Conservation (phyloP, 2,113 vertebrate genomes). For the Chaetura pelagica region DNA sequence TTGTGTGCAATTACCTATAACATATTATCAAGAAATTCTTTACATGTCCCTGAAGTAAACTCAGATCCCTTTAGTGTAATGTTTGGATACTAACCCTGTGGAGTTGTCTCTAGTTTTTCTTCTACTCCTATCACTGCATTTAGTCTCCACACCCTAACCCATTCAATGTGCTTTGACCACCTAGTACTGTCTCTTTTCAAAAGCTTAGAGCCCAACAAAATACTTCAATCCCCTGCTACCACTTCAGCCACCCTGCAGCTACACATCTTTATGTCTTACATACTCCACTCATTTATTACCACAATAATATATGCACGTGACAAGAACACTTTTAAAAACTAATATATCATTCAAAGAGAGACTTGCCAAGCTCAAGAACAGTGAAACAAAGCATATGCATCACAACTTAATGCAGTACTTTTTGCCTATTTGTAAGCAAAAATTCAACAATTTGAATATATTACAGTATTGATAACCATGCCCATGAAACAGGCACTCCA, state of each 20-base stretch:
- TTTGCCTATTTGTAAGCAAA: neutral
- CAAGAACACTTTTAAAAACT: neutral
- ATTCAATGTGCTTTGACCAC: neutral
- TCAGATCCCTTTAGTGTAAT: neutral
- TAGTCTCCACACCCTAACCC: neutral
- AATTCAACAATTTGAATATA: neutral
- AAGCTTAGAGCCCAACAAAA: neutral
- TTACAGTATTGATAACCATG: neutral
- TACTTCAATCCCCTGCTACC: neutral
- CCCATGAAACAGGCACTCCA: neutral
- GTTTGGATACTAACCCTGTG: neutral
- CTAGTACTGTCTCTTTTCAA: neutral
- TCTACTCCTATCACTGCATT: neutral
- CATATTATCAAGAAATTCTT: neutral
- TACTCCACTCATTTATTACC: neutral
- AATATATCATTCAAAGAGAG: neutral
- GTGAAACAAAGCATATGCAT: fast-evolving
- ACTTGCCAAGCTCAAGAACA: neutral
- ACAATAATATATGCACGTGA: fast-evolving
- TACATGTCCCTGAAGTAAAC: neutral
- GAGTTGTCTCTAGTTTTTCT: neutral
- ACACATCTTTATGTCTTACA: neutral
- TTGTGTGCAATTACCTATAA: neutral
- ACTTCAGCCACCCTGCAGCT: fast-evolving
- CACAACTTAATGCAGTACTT: neutral